These are phyloP conservation scores for Xiphophorus couchianus DNA, from an alignment of 2,113 vertebrate genomes.

Conservation along the genomic window DNA sequence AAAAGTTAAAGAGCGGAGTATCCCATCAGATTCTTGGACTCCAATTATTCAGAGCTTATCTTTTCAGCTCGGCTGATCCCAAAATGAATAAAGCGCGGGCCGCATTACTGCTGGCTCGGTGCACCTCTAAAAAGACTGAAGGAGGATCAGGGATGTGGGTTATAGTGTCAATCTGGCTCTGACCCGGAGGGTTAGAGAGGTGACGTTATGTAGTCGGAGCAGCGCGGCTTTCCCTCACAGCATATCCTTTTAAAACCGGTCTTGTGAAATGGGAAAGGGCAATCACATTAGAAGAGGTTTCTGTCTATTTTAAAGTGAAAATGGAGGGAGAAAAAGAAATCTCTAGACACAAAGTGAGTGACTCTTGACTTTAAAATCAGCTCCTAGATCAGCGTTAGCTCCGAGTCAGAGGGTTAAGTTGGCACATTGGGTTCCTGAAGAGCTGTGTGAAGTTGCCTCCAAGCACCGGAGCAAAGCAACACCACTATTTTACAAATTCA, in stretches of 20 bases:
- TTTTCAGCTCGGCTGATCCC: constrained; percentile 87
- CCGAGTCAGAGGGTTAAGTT: constrained; percentile 63
- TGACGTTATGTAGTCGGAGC: constrained; percentile 82
- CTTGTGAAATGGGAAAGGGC: constrained; percentile 79
- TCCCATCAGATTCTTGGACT: constrained; percentile 84
- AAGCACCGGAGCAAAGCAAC: not conserved
- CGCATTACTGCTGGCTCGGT: constrained; percentile 88
- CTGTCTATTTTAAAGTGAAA: constrained; percentile 52
- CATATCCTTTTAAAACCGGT: constrained; percentile 68
- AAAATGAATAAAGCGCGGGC: constrained; percentile 87
- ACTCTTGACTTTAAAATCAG: constrained; percentile 68
- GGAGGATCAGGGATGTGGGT: constrained; percentile 84
- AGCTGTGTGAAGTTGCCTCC: constrained; percentile 21
- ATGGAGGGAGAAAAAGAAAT: constrained; percentile 41
- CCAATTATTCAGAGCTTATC: constrained; percentile 98
- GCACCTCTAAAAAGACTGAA: constrained; percentile 85
- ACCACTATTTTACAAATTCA: not conserved
- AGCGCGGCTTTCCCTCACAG: constrained; percentile 74
- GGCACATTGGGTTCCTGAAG: constrained; percentile 41
- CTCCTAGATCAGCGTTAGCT: constrained; percentile 28
- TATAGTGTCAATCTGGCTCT: constrained; percentile 85
- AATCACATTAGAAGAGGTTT: constrained; percentile 77
- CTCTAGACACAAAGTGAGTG: constrained; percentile 62
- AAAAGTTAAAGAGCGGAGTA: constrained; percentile 71
- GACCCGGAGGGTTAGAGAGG: constrained; percentile 84